Base-by-base conservation (phyloP, 2,888 invertebrate species). In the Nomada ruficornis region DNA sequence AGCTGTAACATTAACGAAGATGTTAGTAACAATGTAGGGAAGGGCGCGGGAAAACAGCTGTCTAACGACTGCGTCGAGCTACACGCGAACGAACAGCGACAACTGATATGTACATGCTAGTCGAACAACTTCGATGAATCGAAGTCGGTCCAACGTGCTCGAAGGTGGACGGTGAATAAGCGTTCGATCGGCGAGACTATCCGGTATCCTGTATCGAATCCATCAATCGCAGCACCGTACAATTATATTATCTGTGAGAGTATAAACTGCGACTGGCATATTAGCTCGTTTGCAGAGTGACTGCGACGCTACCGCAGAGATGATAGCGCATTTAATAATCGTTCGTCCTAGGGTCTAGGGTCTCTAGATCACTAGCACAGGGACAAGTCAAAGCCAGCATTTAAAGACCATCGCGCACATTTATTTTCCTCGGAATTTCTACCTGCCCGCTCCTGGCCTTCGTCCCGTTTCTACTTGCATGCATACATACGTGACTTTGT, bases 151-250 rank as follows among this genome's bases (percentile, higher is more conserved):
- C 60, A 52, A 47, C 62, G n/a, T 63, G 47, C 36, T 55, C 18
- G 60, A 52, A 73, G 26, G 63, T 50, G 57, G 26, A 44, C 59
- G 44, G 15, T 29, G 59, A 79, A 65, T 79, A 59, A 59, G 57
- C 23, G 44, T 52, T 52, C 44, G 69, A 64, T 68, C 57, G 79
- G 15, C 47, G 29, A 65, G 69, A 26, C 52, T 59, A 59, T 44
- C 68, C 13, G 4, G 29, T 55, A 59, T 23, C 13, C 63, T 26
- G 62, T 76, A 83, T 86, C 87, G 85, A 84, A 86, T 80, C 80
- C 79, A 68, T 87, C 87, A 72, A 79, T 85, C 47, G 20, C 60
- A 20, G 7, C 15, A 15, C 42, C 63, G 65, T 57, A 11, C 44
- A 68, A 79, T 80, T 63, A 67, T n/a, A 67, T 79, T 71, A 72